phyloP scores from a whole-genome alignment of 2,113 vertebrate species.

The Lathamus discolor region DNA sequence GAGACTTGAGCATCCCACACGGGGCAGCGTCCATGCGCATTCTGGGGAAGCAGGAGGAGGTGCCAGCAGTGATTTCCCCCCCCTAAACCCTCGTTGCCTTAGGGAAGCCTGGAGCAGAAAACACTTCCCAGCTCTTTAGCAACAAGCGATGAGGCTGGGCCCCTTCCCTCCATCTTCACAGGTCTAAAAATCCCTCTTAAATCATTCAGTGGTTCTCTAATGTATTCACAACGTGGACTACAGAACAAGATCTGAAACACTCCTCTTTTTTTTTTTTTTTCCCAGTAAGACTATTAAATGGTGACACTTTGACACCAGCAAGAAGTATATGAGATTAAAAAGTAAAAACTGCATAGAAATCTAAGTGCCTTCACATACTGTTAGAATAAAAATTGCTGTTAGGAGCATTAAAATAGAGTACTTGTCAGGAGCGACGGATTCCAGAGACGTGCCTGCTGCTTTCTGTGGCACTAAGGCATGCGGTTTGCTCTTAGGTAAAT shows the following conservation, averaged over 20 bases:
- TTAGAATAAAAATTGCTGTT: conserved; percentile 43
- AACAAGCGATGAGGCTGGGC: neutral
- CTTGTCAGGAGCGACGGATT: conserved; percentile 7
- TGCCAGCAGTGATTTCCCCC: neutral
- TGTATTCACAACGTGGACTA: conserved; percentile 30
- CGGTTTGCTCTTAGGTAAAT: neutral
- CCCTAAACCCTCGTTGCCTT: accelerated
- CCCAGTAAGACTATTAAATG: conserved; percentile 46
- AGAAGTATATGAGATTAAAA: conserved; percentile 64
- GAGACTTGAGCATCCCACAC: accelerated
- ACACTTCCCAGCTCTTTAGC: neutral
- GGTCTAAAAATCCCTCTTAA: conserved; percentile 45
- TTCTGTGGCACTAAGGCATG: neutral
- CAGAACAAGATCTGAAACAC: conserved; percentile 50
- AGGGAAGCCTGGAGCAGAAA: neutral
- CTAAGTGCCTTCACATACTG: conserved; percentile 34
- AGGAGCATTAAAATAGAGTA: conserved; percentile 42
- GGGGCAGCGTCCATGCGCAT: accelerated
- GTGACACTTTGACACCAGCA: conserved; percentile 56
- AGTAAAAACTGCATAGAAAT: conserved; percentile 47
- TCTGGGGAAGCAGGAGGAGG: neutral
- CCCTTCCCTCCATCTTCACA: neutral
- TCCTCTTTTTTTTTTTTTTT: conserved; percentile 8
- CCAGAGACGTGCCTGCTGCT: neutral
- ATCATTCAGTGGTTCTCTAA: conserved; percentile 44